Conservation (phyloP, 2,888 invertebrate genomes). For the Slavum lentiscoides region DNA sequence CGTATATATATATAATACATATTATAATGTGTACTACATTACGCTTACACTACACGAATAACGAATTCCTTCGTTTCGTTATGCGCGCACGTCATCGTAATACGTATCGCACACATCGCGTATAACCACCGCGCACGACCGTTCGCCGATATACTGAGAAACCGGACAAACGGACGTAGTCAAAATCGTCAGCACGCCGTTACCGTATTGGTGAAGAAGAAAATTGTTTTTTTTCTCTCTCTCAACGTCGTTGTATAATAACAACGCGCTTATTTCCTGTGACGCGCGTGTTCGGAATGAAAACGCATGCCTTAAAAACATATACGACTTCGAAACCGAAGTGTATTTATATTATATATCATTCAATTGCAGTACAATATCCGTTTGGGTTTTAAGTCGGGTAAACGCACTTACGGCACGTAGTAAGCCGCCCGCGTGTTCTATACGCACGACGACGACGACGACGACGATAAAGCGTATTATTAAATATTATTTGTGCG, state of each 20-base stretch:
- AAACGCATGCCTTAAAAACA: slow-evolving; percentile 12
- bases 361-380: slow-evolving; percentile 1
- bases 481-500: background rate
- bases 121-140: background rate
- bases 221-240: no score
- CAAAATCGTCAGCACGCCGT: background rate
- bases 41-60: background rate
- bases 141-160: slow-evolving; percentile 16
- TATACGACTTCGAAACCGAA: no score
- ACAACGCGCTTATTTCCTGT: slow-evolving; percentile 30
- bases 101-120: no score
- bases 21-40: no score
- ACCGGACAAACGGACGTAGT: slow-evolving; percentile 31
- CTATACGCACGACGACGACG: background rate
- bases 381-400: slow-evolving; percentile 37
- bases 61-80: slow-evolving; percentile 22
- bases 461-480: no score
- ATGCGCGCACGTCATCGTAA: background rate
- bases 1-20: no score
- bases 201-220: background rate
- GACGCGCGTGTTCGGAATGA: slow-evolving; percentile 48
- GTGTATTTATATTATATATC: no score
- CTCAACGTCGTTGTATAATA: background rate
- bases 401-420: slow-evolving; percentile 24
- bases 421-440: background rate